Evolutionary conservation across 2,113 vertebrate genomes (phyloP), one percentile per base, ranked within the genome.

Genomic region (Coturnix japonica): DNA sequence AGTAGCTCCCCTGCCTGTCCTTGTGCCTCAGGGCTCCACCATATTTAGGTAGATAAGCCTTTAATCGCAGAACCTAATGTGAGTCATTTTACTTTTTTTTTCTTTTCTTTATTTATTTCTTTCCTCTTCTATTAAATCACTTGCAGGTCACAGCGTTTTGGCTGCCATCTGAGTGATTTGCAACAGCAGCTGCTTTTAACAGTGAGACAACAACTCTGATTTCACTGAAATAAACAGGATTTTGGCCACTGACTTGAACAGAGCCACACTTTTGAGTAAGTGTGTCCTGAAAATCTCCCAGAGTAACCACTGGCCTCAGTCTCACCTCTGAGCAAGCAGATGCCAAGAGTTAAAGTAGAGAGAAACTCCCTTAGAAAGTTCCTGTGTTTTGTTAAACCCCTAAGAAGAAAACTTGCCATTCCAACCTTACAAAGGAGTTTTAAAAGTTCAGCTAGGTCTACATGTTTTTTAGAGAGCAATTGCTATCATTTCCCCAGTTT

Each of bases 21-120:
- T 33, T 51, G 20, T 39, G 22, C 31, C 2, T n/a, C 7, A 4
- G 17, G 10, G 3, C n/a, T 2, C 4, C 12, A 33, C 31, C 44
- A 23, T n/a, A 14, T 70, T 80, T 63, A 30, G 43, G 57, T 47
- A 84, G 22, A 47, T 13, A 13, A 89, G 15, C 22, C 25, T 82
- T 51, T 69, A 53, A 72, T 65, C 14, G 26, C n/a, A n/a, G 23
- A 65, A 54, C 20, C 11, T 77, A 80, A 63, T 4, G 33, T 1
- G 8, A 41, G 4, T 18, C n/a, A 67, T 56, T 26, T 72, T 15
- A 18, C 53, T 33, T 12, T 82, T 56, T 66, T 17, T 69, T 69
- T 88, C 12, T 41, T 71, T 72, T 11, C 5, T 11, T 33, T 18
- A 69, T 56, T 63, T 15, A 69, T 56, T 63, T 15, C 57, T 83